Evolutionary conservation across 2,797 vertebrate species (phyloP), one percentile per base, ranked within the genome.

Genomic region (Anisognathus igniventris): DNA sequence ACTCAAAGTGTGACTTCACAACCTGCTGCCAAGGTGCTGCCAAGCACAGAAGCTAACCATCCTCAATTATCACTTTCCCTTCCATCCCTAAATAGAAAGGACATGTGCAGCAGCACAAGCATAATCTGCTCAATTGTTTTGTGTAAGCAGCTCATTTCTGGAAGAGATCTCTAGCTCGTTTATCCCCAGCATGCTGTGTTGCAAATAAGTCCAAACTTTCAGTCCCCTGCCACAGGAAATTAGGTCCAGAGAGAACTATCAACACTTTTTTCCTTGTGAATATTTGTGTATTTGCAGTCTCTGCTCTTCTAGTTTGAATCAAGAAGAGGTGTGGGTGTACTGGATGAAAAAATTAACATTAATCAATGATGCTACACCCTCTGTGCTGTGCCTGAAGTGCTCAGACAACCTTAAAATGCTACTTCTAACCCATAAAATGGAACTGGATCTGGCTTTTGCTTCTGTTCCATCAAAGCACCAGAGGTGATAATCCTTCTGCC

Each of bases 51-150:
- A 75, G 44, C 25, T 82, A 86, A 91, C 93, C 12, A 45, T 40
- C 50, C 53, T 70, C 88, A 64, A 33, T 90, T 94, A 95, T 61
- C 86, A 88, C 71, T 96, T 94, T 64, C 47, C 21, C 76, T 84
- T 95, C 86, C 87, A 92, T 66, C 91, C 86, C 94, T 85, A 95
- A 96, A 96, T 90, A 90, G 91, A 96, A 87, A 78, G n/a, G 61
- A 82, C 54, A 75, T 25, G 25, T 79, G 81, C 75, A 91, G 68
- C 65, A 89, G 58, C 50, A 61, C 45, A 70, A 60, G 27, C n/a
- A 42, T 80, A 79, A 44, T 31, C 53, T 44, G 16, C 57, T 68
- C 67, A 18, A 56, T 53, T 61, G 53, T 84, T 88, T 47, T 42
- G 21, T 15, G 6, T 51, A 75, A 94, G 79, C 62, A 84, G 62